phyloP scores from a whole-genome alignment of 2,797 vertebrate species.

The Eulemur albifrons region DNA sequence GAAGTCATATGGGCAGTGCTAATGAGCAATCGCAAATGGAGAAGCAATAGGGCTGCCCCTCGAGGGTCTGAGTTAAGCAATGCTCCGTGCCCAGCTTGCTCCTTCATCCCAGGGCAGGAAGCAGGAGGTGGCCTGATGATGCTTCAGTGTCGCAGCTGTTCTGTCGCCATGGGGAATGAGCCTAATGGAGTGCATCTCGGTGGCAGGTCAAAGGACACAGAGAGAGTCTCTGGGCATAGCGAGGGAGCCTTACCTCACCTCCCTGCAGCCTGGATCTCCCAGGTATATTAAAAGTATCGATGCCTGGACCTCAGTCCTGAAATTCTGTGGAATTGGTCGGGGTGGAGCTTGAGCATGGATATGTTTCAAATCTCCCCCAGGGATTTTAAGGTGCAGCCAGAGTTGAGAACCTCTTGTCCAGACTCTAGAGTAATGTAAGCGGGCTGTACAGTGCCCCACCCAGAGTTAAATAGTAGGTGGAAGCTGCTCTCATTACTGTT shows the following conservation, averaged over 20 bases:
- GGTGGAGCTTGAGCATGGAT: background rate
- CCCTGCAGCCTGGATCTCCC: background rate
- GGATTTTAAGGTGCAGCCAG: background rate
- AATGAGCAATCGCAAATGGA: background rate
- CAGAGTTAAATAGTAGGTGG: fast-evolving
- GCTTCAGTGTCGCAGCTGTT: background rate
- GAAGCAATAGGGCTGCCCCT: background rate
- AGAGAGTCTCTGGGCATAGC: background rate
- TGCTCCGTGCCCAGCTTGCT: background rate
- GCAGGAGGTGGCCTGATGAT: background rate
- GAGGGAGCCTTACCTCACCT: background rate
- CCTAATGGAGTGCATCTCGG: background rate
- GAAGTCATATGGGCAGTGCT: background rate
- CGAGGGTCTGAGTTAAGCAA: background rate
- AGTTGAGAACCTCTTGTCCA: background rate
- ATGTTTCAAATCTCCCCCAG: background rate
- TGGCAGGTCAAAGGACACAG: background rate
- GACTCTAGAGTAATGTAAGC: background rate
- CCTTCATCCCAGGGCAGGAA: background rate
- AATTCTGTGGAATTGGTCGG: background rate
- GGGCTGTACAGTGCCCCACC: background rate
- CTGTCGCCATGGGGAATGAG: background rate
- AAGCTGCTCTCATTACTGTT: background rate
- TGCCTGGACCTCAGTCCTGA: background rate
- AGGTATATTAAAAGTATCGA: background rate